Percentiles rank a stretch among this genome's conserved stretches.
Conservation (phyloP, 2,113 vertebrate genomes). For the Himantopus leucocephalus region DNA sequence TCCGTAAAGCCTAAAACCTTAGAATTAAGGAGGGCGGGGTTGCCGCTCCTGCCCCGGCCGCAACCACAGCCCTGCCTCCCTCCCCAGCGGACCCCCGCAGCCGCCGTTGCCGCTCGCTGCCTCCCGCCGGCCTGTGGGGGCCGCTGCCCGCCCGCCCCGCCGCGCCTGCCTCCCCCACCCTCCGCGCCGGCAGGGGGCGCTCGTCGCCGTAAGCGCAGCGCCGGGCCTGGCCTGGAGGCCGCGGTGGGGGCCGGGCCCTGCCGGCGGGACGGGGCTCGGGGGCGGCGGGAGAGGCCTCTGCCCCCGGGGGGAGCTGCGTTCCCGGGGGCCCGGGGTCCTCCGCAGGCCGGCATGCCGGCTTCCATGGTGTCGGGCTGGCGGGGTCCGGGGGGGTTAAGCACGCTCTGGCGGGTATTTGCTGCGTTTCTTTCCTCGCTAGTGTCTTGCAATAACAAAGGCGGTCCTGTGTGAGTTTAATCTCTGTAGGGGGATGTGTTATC, state of each 20-base stretch:
- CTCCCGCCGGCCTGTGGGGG: background rate
- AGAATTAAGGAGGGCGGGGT: fast-evolving
- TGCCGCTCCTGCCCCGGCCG: fast-evolving
- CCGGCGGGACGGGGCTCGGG: background rate
- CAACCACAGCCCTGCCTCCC: no score
- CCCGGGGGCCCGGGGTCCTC: no score
- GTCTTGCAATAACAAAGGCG: fast-evolving
- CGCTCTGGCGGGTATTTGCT: background rate
- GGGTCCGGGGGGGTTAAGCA: fast-evolving
- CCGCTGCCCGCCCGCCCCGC: background rate
- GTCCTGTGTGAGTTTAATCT: fast-evolving
- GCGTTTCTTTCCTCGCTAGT: fast-evolving
- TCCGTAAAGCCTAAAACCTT: background rate
- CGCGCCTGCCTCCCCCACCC: no score
- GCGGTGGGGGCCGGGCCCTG: no score
- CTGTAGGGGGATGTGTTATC: fast-evolving
- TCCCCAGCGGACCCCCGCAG: background rate
- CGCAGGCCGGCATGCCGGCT: fast-evolving
- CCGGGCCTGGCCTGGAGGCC: no score
- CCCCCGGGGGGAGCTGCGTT: no score
- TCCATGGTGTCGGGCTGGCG: background rate
- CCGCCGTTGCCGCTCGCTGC: no score
- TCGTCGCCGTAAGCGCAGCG: background rate
- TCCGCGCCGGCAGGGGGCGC: background rate
- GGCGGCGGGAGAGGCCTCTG: background rate